These are phyloP conservation scores for Blera fallax DNA, from an alignment of 2,888 invertebrate species.

Conservation along the genomic window DNA sequence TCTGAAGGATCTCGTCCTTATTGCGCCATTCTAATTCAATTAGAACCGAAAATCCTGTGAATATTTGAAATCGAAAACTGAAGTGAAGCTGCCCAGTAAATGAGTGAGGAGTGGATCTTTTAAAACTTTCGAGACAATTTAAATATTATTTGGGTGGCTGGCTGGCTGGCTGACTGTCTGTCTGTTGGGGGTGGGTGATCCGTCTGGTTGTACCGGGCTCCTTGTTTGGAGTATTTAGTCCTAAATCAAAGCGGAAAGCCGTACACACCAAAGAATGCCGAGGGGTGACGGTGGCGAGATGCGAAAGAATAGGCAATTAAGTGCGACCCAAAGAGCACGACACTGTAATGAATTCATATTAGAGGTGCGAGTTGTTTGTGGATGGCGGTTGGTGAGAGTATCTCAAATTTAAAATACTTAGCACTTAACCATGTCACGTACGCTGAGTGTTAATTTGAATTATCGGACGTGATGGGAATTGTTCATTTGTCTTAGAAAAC, in stretches of 20 bases:
- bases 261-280: background rate
- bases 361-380: conserved; percentile 45
- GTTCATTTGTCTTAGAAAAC: conserved; percentile 52
- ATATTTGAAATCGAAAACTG: conserved; percentile 39
- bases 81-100: conserved; percentile 4
- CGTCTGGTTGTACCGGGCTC: background rate
- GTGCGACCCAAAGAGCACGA: conserved; percentile 45
- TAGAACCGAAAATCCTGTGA: conserved; percentile 44
- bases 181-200: background rate
- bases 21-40: conserved; percentile 51
- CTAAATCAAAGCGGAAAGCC: conserved; percentile 33
- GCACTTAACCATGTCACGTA: conserved; percentile 72
- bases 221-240: conserved; percentile 9
- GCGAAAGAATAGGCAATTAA: conserved; percentile 60
- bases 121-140: conserved; percentile 50
- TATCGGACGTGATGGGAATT: conserved; percentile 78
- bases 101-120: background rate
- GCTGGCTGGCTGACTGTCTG: background rate
- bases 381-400: background rate
- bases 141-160: conserved; percentile 49
- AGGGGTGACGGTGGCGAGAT: conserved; percentile 1
- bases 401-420: conserved; percentile 63
- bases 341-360: conserved; percentile 68
- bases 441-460: conserved; percentile 79
- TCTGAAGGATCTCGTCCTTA: conserved; percentile 30